Base-by-base conservation (phyloP, 1,140 invertebrate species). In the Heliconius himera region DNA sequence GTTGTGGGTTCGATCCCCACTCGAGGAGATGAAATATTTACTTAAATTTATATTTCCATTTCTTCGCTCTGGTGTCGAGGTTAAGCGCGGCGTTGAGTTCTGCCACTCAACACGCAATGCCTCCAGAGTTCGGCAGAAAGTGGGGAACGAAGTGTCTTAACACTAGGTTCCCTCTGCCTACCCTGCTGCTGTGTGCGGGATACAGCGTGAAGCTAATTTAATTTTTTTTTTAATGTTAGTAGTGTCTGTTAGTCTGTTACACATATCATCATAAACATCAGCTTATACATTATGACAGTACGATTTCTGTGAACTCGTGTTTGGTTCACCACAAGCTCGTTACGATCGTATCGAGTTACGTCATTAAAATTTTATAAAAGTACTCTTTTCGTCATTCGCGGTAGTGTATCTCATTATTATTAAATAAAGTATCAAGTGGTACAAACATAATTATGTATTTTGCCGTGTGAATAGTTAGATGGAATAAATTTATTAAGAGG, bases 331-430 rank as follows among this genome's bases (percentile, higher is more conserved):
- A 74, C 79, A 51, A 81, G 78, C 80, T 83, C 74, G 73, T 85
- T 85, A 83, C 72, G 54, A 77, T 78, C 71, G 70, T 83, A 85
- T 85, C 78, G 79, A 71, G 78, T 83, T 83, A 80, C 83, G 81
- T 83, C 82, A 83, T 85, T 83, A 81, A 83, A 83, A 81, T 73
- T 82, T 75, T 81, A 78, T 78, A 72, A 76, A 66, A 79, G 56
- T 46, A 18, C n/a, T 70, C 38, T 80, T 80, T 80, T 77, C 70
- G 38, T 26, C 41, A 60, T 66, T 66, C 60, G 60, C 26, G 60
- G 60, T 70, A 54, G 60, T 66, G 60, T 26, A 66, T 66, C 22
- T 66, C 60, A 29, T 66, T 66, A 66, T 66, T 66, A 66, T 29
- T 16, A 66, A 66, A 66, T 66, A 26, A 26, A 66, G 60, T 66